Conservation (phyloP, 1,140 invertebrate genomes). For the Leptonema lineaticorne region DNA sequence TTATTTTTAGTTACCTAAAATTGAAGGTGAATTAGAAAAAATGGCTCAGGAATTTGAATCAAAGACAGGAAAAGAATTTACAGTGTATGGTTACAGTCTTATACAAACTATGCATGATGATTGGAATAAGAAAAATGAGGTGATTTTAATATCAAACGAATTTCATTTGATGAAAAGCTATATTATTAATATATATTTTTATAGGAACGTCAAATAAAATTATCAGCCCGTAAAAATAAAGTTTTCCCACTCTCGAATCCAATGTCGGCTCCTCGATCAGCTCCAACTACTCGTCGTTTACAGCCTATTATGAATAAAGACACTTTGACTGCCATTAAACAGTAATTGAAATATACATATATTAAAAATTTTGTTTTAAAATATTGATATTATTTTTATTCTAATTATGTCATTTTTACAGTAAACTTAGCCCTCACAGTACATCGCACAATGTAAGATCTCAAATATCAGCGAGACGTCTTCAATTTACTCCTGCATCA, state of each 20-base stretch:
- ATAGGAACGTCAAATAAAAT: conserved; percentile 33
- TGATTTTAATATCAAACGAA: conserved; percentile 38
- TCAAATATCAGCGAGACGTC: conserved; percentile 20
- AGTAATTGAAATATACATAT: conserved; percentile 10
- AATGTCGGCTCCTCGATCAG: conserved; percentile 30
- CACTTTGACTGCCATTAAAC: conserved; percentile 38
- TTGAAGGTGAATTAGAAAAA: conserved; percentile 62
- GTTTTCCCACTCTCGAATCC: neutral
- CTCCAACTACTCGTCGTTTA: conserved; percentile 24
- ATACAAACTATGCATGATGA: conserved; percentile 58
- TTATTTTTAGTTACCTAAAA: conserved; percentile 60
- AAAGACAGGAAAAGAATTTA: conserved; percentile 56
- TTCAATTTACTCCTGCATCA: conserved; percentile 23
- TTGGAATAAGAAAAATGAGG: conserved; percentile 56
- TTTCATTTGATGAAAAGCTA: neutral
- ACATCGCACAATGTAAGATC: conserved; percentile 26
- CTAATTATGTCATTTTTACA: conserved; percentile 17
- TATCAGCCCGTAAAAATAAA: conserved; percentile 34
- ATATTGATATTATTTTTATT: neutral
- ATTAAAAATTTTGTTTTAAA: neutral
- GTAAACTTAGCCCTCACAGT: conserved; percentile 35
- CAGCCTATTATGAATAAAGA: conserved; percentile 14
- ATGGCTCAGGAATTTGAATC: conserved; percentile 59
- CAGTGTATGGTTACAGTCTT: conserved; percentile 60
- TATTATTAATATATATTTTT: conserved; percentile 2